Evolutionary conservation across 2,797 vertebrate genomes (phyloP).

Genomic region (Mycteria americana): DNA sequence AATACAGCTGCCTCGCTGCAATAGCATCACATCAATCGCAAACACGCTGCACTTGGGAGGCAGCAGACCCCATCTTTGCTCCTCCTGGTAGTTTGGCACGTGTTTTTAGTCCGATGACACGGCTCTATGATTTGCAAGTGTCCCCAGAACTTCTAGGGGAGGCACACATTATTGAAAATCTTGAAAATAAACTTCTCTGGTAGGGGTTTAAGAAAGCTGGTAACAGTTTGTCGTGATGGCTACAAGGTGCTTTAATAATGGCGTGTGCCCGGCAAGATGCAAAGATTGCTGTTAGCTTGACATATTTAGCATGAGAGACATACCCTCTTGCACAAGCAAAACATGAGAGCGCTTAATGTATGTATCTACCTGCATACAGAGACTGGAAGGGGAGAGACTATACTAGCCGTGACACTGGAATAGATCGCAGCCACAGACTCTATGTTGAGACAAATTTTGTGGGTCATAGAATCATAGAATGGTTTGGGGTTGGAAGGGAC

Average conservation of each 20-base stretch:
- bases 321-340: not conserved
- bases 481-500: not conserved
- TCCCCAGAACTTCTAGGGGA: not conserved
- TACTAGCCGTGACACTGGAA: not conserved
- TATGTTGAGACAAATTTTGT: not conserved
- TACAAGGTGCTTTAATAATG: not conserved
- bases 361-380: not conserved
- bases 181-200: not conserved
- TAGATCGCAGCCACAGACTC: not conserved
- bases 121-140: not conserved
- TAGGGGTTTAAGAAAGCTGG: not conserved
- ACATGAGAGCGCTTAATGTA: accelerated
- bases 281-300: not conserved
- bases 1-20: not conserved
- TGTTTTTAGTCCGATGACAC: accelerated
- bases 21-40: not conserved
- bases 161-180: not conserved
- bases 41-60: not conserved
- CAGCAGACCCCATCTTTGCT: not conserved
- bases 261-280: not conserved
- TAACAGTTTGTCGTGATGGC: not conserved
- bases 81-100: not conserved
- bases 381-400: not conserved
- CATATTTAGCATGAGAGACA: not conserved
- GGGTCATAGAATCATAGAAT: not conserved